These are phyloP conservation scores for Rhagologus leucostigma DNA, from an alignment of 2,113 vertebrate genomes.

Conservation along the genomic window DNA sequence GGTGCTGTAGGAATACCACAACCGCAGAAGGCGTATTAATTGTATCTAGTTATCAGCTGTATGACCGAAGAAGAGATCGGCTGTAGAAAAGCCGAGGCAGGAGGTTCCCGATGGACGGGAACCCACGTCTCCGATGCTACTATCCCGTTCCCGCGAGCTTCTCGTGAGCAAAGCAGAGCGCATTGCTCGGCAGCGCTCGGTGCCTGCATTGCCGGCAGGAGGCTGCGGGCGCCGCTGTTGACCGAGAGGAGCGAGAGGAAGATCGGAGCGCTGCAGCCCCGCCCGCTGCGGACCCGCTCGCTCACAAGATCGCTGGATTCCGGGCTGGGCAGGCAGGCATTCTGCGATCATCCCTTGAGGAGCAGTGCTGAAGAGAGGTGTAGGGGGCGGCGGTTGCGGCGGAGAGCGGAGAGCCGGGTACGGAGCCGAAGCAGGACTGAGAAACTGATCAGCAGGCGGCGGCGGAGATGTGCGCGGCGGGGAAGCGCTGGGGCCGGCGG, in stretches of 20 bases:
- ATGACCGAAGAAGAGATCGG: neutral
- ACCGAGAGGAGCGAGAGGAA: neutral
- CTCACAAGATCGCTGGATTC: too few species aligned
- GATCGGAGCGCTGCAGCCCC: neutral
- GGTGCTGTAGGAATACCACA: neutral
- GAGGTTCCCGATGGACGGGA: neutral
- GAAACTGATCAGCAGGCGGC: too few species aligned
- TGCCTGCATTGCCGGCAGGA: neutral
- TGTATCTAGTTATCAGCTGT: neutral
- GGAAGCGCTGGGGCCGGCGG: too few species aligned
- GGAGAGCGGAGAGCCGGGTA: too few species aligned
- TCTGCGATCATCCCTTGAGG: too few species aligned
- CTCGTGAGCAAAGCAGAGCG: neutral
- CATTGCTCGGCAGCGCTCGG: neutral
- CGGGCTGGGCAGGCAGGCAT: too few species aligned
- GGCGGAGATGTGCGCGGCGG: too few species aligned
- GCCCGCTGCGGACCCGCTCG: neutral
- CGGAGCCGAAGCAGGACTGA: too few species aligned
- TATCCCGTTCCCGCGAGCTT: neutral
- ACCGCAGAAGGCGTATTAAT: neutral
- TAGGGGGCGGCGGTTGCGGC: too few species aligned
- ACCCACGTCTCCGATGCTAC: too few species aligned
- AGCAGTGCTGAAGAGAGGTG: too few species aligned
- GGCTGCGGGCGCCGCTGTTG: constrained; percentile 5
- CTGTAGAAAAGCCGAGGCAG: neutral